Conservation (phyloP, 2,113 vertebrate genomes). For the Solea solea region DNA sequence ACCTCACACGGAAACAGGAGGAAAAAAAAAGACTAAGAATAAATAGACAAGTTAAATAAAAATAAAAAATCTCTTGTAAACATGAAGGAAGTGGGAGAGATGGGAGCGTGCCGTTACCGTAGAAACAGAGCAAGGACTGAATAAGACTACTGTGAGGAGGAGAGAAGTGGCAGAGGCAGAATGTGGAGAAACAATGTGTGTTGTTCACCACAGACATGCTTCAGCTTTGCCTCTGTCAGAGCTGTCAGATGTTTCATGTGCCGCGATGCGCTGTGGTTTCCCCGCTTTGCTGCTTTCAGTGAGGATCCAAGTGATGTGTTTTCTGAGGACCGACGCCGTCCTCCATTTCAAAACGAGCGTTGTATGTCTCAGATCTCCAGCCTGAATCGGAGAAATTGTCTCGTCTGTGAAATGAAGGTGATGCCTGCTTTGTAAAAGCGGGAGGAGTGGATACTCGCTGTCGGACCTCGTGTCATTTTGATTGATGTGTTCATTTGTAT, state of each 20-base stretch:
- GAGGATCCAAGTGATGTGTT: slow-evolving; percentile 21
- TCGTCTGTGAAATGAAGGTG: slow-evolving; percentile 34
- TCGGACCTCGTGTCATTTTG: slow-evolving; percentile 40
- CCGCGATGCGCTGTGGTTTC: slow-evolving; percentile 14
- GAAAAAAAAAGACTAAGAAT: neutral
- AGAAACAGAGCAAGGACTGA: slow-evolving; percentile 56
- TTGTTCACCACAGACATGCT: slow-evolving; percentile 17
- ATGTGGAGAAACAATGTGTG: slow-evolving; percentile 13
- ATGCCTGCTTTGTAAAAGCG: slow-evolving; percentile 38
- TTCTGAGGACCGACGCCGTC: neutral
- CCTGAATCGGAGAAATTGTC: slow-evolving; percentile 18
- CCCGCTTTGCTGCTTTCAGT: slow-evolving; percentile 2
- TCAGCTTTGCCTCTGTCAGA: slow-evolving; percentile 39
- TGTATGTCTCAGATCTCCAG: slow-evolving; percentile 10
- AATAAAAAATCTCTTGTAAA: slow-evolving; percentile 36
- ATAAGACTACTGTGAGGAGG: slow-evolving; percentile 21
- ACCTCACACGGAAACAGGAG: too few species aligned
- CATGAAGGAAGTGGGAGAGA: slow-evolving; percentile 25
- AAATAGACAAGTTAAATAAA: slow-evolving; percentile 45
- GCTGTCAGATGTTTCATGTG: slow-evolving; percentile 16
- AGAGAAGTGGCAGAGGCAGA: slow-evolving; percentile 17
- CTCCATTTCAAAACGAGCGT: slow-evolving; percentile 4
- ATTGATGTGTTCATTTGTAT: slow-evolving; percentile 61
- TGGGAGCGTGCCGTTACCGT: slow-evolving; percentile 51
- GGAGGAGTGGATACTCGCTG: slow-evolving; percentile 12